Conservation (phyloP, 2,888 invertebrate genomes). For the Aplocera efformata region DNA sequence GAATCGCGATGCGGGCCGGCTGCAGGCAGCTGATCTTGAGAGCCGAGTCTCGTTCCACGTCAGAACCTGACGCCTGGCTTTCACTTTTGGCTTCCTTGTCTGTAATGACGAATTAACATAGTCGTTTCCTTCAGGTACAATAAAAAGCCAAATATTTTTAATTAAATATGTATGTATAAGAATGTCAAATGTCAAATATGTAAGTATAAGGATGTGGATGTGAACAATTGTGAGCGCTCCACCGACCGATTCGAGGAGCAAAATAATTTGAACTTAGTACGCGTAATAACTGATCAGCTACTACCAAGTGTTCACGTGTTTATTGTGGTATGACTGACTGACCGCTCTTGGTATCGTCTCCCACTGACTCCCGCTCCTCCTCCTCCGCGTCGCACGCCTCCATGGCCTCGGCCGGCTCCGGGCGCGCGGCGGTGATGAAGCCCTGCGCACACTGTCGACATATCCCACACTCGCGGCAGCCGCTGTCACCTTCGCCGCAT, state of each 20-base stretch:
- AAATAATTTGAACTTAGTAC: no score
- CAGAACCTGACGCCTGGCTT: slow-evolving; percentile 46
- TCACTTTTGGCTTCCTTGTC: slow-evolving; percentile 42
- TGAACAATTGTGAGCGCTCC: no score
- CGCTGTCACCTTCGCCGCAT: slow-evolving; percentile 97
- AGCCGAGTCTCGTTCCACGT: slow-evolving; percentile 81
- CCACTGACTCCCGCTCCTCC: slow-evolving; percentile 38
- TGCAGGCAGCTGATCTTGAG: slow-evolving; percentile 87
- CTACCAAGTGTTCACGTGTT: neutral
- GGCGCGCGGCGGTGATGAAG: slow-evolving; percentile 27
- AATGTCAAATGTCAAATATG: no score
- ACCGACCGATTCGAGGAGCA: no score
- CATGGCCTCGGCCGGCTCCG: slow-evolving; percentile 25
- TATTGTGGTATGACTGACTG: slow-evolving; percentile 7
- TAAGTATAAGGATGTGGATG: no score
- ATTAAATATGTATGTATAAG: no score
- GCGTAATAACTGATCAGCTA: no score
- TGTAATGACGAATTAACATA: slow-evolving; percentile 18
- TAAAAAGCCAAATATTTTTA: no score
- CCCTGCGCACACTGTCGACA: slow-evolving; percentile 91
- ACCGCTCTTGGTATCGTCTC: slow-evolving; percentile 33
- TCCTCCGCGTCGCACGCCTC: slow-evolving; percentile 33
- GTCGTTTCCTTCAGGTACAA: no score
- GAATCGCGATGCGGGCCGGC: slow-evolving; percentile 84
- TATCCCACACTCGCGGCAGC: slow-evolving; percentile 95